A percentile compares a stretch with the other conserved stretches of the same genome.
These are phyloP conservation scores for Chaenocephalus aceratus DNA, from an alignment of 2,113 vertebrate species.

Conservation along the genomic window DNA sequence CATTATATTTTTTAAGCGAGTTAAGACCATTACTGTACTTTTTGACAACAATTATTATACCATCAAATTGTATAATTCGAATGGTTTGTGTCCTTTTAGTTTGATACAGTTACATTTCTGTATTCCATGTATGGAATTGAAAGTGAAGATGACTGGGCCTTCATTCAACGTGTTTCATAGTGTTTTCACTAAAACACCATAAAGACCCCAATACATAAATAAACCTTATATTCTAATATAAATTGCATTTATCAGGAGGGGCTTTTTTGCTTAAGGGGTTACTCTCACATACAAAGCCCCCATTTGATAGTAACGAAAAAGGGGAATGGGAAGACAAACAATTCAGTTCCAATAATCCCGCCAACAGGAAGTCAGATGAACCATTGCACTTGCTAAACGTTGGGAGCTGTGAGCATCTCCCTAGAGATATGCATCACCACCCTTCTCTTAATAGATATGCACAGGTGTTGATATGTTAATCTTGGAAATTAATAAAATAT, in stretches of 20 bases:
- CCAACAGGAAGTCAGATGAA: background rate
- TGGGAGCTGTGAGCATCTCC: background rate
- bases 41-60: too few species aligned
- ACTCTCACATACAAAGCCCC: too few species aligned
- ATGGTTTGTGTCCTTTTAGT: too few species aligned
- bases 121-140: background rate
- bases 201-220: too few species aligned
- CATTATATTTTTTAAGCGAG: too few species aligned
- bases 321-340: background rate
- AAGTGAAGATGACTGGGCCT: background rate
- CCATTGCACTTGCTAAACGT: background rate
- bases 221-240: too few species aligned
- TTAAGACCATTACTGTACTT: too few species aligned
- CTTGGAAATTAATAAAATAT: background rate
- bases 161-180: background rate
- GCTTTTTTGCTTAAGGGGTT: background rate
- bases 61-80: too few species aligned
- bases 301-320: background rate
- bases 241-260: background rate
- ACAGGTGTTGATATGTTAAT: background rate
- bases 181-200: background rate
- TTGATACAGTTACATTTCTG: too few species aligned
- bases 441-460: background rate
- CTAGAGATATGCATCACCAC: too few species aligned
- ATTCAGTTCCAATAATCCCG: background rate